Evolutionary conservation across 1,140 invertebrate species (phyloP).

Genomic region (Aphidius gifuensis): DNA sequence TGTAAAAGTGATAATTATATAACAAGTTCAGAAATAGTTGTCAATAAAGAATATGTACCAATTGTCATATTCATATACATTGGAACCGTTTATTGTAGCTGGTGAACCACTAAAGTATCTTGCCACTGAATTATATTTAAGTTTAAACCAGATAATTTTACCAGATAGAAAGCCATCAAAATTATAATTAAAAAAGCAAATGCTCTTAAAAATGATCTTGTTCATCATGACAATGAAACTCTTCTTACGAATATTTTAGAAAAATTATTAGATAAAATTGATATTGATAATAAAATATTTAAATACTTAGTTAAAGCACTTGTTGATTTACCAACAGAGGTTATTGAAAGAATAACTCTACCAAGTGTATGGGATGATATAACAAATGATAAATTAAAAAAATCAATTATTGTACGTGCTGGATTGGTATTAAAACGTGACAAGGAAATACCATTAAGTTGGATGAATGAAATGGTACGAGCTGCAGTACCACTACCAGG

Average conservation of each 20-base stretch:
- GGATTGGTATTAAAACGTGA: constrained; percentile 51
- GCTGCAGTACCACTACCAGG: constrained; percentile 41
- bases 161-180: constrained; percentile 19
- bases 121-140: constrained; percentile 55
- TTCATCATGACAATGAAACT: constrained; percentile 58
- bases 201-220: constrained; percentile 52
- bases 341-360: constrained; percentile 60
- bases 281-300: constrained; percentile 58
- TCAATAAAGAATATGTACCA: constrained; percentile 55
- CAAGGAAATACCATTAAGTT: constrained; percentile 54
- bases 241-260: constrained; percentile 54
- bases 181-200: too few species aligned
- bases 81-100: constrained; percentile 52
- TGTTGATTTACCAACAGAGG: constrained; percentile 32
- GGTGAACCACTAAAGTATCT: constrained; percentile 50
- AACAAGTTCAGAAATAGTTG: constrained; percentile 54
- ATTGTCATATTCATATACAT: constrained; percentile 58
- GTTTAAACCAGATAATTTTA: constrained; percentile 52
- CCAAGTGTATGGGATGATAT: constrained; percentile 63
- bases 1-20: too few species aligned
- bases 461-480: constrained; percentile 67
- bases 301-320: constrained; percentile 55
- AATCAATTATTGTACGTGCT: constrained; percentile 57
- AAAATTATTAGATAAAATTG: constrained; percentile 50
- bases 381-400: constrained; percentile 55